phyloP scores from a whole-genome alignment of 2,797 vertebrate species.

The Clarias fuscus region DNA sequence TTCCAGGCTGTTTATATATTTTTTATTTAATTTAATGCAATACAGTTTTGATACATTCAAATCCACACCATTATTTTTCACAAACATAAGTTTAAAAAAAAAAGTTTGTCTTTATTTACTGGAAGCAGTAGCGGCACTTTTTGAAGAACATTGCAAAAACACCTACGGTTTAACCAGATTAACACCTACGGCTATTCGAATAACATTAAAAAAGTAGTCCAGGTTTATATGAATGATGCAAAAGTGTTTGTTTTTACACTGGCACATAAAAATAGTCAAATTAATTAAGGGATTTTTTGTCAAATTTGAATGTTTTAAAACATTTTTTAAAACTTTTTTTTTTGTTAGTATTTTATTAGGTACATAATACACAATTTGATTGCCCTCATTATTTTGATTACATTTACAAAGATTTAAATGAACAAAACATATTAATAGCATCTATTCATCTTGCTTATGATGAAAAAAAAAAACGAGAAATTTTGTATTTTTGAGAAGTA shows the following conservation, averaged over 20 bases:
- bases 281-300: not conserved
- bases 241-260: not conserved
- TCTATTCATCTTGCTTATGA: not conserved
- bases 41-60: not conserved
- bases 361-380: not conserved
- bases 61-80: not conserved
- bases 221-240: slow-evolving; percentile 1
- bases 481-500: not conserved
- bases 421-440: not conserved
- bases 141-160: not conserved
- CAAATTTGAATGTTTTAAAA: not conserved
- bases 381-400: not conserved
- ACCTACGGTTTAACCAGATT: slow-evolving; percentile 3
- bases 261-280: not conserved
- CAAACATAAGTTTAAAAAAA: not conserved
- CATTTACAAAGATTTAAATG: not conserved
- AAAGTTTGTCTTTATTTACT: slow-evolving; percentile 8
- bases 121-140: not conserved
- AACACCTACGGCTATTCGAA: slow-evolving; percentile 1
- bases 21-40: not conserved
- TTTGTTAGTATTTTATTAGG: not conserved
- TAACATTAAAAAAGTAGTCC: not conserved
- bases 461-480: not conserved
- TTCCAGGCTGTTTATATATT: not conserved
- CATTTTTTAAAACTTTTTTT: not conserved